These are phyloP conservation scores for Unio delphinus DNA, from an alignment of 2,888 invertebrate species.

Conservation along the genomic window DNA sequence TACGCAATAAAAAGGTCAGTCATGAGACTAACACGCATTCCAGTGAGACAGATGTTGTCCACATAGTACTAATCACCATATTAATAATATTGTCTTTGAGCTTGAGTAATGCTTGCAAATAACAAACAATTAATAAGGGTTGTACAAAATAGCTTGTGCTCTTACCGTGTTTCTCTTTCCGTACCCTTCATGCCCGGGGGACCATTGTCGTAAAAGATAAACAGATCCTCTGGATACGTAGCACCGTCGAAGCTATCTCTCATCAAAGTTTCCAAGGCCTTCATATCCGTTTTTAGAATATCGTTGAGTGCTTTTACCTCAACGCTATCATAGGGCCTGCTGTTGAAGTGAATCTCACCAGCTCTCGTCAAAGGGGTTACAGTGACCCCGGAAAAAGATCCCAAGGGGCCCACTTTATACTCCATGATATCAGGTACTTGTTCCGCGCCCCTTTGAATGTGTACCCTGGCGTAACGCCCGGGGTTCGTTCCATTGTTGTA, in stretches of 20 bases:
- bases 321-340: conserved; percentile 38
- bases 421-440: conserved; percentile 40
- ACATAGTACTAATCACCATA: too few relatives aligned
- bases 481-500: conserved; percentile 35
- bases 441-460: conserved; percentile 30
- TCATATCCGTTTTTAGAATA: conserved; percentile 22
- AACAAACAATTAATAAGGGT: too few relatives aligned
- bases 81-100: too few relatives aligned
- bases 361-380: conserved; percentile 12
- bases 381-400: conserved; percentile 10
- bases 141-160: too few relatives aligned
- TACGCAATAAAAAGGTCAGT: too few relatives aligned
- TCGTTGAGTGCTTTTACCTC: conserved; percentile 31
- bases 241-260: conserved; percentile 44
- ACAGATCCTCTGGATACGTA: conserved; percentile 29
- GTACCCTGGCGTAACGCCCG: conserved; percentile 35
- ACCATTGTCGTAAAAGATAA: conserved; percentile 24
- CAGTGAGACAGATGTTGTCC: too few relatives aligned
- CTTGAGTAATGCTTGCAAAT: too few relatives aligned
- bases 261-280: conserved; percentile 26
- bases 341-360: conserved; percentile 41
- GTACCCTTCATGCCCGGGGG: conserved; percentile 27
- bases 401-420: conserved; percentile 46
- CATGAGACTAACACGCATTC: too few relatives aligned
- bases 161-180: conserved; percentile 27